Conservation (phyloP, 2,888 invertebrate genomes). For the Biston stratarius region DNA sequence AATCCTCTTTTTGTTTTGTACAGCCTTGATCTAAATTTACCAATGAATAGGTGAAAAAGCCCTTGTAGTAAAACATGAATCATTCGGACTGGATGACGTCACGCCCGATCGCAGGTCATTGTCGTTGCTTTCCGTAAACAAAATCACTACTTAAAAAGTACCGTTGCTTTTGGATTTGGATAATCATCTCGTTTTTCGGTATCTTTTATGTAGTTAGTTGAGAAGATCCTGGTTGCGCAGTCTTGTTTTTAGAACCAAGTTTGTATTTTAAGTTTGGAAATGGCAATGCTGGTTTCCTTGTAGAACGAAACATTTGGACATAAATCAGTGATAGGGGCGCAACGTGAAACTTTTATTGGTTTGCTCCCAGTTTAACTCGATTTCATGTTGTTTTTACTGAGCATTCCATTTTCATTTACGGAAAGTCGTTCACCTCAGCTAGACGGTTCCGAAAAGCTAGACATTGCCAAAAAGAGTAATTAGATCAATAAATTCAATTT, state of each 20-base stretch:
- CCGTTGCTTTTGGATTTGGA: constrained; percentile 21
- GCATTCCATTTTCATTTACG: constrained; percentile 12
- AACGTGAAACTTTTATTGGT: constrained; percentile 39
- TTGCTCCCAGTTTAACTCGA: constrained; percentile 32
- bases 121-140: constrained; percentile 46
- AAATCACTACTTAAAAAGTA: constrained; percentile 11
- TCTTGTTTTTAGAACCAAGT: not conserved
- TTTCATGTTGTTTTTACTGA: constrained; percentile 27
- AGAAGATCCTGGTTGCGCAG: constrained; percentile 4
- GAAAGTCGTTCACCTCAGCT: constrained; percentile 34
- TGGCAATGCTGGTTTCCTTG: constrained; percentile 17
- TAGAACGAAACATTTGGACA: constrained; percentile 33
- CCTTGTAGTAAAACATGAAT: constrained; percentile 44
- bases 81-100: constrained; percentile 45
- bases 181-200: constrained; percentile 9
- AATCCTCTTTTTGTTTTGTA: constrained; percentile 41
- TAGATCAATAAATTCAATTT: constrained; percentile 38
- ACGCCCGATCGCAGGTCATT: constrained; percentile 45
- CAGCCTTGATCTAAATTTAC: constrained; percentile 43
- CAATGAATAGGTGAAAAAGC: constrained; percentile 35
- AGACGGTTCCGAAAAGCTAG: constrained; percentile 18
- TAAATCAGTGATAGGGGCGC: constrained; percentile 39
- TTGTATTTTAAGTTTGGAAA: not conserved
- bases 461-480: constrained; percentile 39
- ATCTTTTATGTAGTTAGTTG: constrained; percentile 8